Evolutionary conservation across 2,113 vertebrate genomes (phyloP).

Genomic region (Taurulus bubalis): DNA sequence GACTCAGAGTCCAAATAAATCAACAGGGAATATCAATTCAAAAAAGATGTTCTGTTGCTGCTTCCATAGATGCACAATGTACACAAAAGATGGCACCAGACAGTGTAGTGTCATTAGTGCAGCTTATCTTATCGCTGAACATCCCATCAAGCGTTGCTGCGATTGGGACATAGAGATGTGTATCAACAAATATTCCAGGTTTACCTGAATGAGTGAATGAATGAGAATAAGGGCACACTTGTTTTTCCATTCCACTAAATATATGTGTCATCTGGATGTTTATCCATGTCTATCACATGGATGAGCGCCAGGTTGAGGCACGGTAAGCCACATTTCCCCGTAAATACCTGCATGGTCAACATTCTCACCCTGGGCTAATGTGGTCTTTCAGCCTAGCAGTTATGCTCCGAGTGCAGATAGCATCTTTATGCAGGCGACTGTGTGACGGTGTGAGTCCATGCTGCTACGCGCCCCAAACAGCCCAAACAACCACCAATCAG

Average conservation of each 20-base stretch:
- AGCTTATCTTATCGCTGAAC: neutral
- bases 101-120: neutral
- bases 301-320: conserved; percentile 39
- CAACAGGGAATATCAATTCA: neutral
- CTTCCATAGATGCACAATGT: neutral
- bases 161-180: neutral
- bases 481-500: conserved; percentile 70
- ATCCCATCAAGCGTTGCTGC: neutral
- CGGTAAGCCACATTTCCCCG: conserved; percentile 37
- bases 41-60: neutral
- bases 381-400: conserved; percentile 42
- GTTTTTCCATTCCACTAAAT: conserved; percentile 22
- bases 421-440: conserved; percentile 75
- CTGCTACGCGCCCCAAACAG: conserved; percentile 50
- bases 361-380: conserved; percentile 54
- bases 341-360: conserved; percentile 66
- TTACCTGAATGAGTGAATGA: conserved; percentile 12
- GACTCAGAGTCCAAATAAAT: neutral
- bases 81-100: neutral
- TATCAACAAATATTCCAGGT: neutral
- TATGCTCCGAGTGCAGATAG: conserved; percentile 65
- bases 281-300: conserved; percentile 26
- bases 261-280: conserved; percentile 35
- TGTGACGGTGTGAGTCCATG: conserved; percentile 57
- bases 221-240: conserved; percentile 28